Evolutionary conservation across 2,797 vertebrate genomes (phyloP).

Genomic region (Spinus pinus): DNA sequence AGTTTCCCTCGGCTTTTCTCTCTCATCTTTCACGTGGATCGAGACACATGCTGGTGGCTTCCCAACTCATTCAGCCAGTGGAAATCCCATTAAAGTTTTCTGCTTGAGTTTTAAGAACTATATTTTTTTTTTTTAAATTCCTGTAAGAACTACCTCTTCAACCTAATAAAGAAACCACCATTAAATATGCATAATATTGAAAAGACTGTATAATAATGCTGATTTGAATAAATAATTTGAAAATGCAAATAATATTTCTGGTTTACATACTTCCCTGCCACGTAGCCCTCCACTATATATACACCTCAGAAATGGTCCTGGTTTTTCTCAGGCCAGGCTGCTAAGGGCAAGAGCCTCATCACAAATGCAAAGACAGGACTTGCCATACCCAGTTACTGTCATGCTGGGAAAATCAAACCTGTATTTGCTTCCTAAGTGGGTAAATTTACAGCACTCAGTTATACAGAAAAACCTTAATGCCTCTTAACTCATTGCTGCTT

Average conservation of each 20-base stretch:
- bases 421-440: not conserved
- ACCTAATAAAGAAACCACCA: not conserved
- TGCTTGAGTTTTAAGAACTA: not conserved
- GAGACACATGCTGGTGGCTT: not conserved
- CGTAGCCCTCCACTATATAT: rapidly evolving
- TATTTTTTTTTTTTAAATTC: not conserved
- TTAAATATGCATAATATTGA: not conserved
- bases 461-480: not conserved
- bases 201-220: not conserved
- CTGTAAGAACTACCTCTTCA: not conserved
- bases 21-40: not conserved
- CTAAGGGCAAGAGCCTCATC: not conserved
- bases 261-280: not conserved
- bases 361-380: not conserved
- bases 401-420: not conserved
- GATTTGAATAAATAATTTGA: not conserved
- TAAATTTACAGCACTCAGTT: not conserved
- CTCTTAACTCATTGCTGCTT: not conserved
- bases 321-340: not conserved
- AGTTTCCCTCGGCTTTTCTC: not conserved
- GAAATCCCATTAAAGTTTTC: not conserved
- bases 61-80: not conserved
- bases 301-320: not conserved
- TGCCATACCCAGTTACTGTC: not conserved
- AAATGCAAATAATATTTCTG: not conserved